Conservation (phyloP, 2,797 vertebrate genomes). For the Hemitrygon akajei region DNA sequence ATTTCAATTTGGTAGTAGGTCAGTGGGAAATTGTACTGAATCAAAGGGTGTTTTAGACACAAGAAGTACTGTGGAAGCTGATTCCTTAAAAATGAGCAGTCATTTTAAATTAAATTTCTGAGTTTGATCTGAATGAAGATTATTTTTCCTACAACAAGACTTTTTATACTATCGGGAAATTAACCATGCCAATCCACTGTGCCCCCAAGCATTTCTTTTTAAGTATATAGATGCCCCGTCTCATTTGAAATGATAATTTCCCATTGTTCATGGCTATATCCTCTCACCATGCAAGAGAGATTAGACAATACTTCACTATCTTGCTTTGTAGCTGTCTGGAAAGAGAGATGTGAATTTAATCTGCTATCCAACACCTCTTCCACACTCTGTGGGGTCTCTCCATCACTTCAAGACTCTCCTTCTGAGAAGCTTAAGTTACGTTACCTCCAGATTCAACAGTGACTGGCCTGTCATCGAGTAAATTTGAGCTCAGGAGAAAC, state of each 20-base stretch:
- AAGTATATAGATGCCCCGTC: not conserved
- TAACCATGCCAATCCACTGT: not conserved
- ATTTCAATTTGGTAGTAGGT: not conserved
- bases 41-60: not conserved
- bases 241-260: not conserved
- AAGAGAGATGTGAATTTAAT: not conserved
- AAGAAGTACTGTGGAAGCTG: not conserved
- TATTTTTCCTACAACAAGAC: not conserved
- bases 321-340: not conserved
- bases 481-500: not conserved
- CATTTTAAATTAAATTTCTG: not conserved
- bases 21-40: not conserved
- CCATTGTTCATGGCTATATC: not conserved
- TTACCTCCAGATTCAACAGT: not conserved
- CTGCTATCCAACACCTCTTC: not conserved
- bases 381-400: not conserved
- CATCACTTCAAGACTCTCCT: not conserved
- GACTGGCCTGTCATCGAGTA: not conserved
- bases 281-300: not conserved
- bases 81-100: not conserved
- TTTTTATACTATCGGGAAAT: not conserved
- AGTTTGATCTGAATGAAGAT: not conserved
- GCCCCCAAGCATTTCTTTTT: not conserved
- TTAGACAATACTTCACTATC: not conserved
- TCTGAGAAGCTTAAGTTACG: not conserved